phyloP scores from a whole-genome alignment of 2,797 vertebrate genomes.

The Kryptopterus vitreolus region DNA sequence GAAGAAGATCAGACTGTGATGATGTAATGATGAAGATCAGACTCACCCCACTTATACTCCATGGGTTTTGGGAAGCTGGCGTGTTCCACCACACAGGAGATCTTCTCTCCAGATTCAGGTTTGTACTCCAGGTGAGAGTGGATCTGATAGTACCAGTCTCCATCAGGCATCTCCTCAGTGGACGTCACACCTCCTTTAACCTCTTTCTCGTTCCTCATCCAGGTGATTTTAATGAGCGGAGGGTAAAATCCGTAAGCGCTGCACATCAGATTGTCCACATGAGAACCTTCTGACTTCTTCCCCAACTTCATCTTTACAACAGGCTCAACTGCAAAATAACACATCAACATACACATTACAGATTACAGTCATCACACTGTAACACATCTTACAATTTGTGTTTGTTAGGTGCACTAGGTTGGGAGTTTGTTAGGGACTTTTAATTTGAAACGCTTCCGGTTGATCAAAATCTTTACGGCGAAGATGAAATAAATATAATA shows the following conservation, averaged over 20 bases:
- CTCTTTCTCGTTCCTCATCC: slow-evolving; percentile 65
- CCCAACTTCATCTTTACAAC: slow-evolving; percentile 54
- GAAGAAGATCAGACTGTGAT: neutral
- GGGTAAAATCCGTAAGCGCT: slow-evolving; percentile 74
- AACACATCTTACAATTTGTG: neutral
- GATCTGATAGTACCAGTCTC: slow-evolving; percentile 74
- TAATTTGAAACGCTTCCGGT: too few species aligned
- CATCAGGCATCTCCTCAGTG: slow-evolving; percentile 49
- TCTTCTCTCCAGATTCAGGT: slow-evolving; percentile 48
- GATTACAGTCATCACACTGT: neutral
- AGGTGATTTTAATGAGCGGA: slow-evolving; percentile 63
- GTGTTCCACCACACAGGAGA: slow-evolving; percentile 66
- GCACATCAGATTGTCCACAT: slow-evolving; percentile 64
- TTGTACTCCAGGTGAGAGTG: slow-evolving; percentile 64
- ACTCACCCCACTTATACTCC: slow-evolving; percentile 68
- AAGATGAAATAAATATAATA: too few species aligned
- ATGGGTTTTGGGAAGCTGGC: slow-evolving; percentile 14
- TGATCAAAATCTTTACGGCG: too few species aligned
- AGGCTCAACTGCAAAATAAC: slow-evolving; percentile 57
- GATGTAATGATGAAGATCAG: neutral
- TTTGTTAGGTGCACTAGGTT: too few species aligned
- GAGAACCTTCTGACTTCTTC: slow-evolving; percentile 41
- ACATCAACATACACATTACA: neutral
- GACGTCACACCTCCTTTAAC: slow-evolving; percentile 41
- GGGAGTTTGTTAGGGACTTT: too few species aligned